Percentiles rank a stretch among this genome's conserved stretches.
Conservation (phyloP, 1,140 invertebrate species). For the Halotydeus destructor region DNA sequence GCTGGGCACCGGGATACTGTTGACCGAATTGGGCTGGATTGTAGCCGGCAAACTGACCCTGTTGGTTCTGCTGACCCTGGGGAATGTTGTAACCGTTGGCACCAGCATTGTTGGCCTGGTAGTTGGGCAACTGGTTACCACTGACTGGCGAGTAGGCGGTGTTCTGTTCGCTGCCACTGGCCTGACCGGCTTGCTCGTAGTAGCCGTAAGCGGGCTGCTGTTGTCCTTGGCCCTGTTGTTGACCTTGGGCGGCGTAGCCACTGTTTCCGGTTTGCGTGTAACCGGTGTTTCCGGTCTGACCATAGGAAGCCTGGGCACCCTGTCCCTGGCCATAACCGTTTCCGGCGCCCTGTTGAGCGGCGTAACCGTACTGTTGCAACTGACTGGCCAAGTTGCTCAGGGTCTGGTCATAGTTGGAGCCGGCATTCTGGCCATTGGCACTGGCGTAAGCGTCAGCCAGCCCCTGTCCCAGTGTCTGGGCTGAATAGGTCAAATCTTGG, state of each 20-base stretch:
- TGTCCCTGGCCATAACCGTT: too few relatives aligned
- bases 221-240: not conserved
- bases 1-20: not conserved
- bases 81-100: constrained; percentile 8
- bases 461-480: constrained; percentile 1
- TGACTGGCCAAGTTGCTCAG: constrained; percentile 12
- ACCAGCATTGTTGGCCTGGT: constrained; percentile 5
- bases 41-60: too few relatives aligned
- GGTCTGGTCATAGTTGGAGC: constrained; percentile 9
- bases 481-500: constrained; percentile 10
- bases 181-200: constrained; percentile 8
- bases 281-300: not conserved
- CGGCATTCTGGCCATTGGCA: constrained; percentile 1
- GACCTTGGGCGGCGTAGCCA: not conserved
- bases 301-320: constrained; percentile 2
- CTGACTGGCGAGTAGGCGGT: constrained; percentile 7
- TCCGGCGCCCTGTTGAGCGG: not conserved
- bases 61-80: constrained; percentile 9
- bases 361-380: constrained; percentile 9
- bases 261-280: not conserved
- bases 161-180: constrained; percentile 8
- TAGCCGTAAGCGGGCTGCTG: constrained; percentile 1
- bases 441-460: not conserved
- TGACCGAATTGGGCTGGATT: too few relatives aligned
- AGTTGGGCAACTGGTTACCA: constrained; percentile 13